Evolutionary conservation across 2,888 invertebrate species (phyloP).

Genomic region (Drosophila seclusa): DNA sequence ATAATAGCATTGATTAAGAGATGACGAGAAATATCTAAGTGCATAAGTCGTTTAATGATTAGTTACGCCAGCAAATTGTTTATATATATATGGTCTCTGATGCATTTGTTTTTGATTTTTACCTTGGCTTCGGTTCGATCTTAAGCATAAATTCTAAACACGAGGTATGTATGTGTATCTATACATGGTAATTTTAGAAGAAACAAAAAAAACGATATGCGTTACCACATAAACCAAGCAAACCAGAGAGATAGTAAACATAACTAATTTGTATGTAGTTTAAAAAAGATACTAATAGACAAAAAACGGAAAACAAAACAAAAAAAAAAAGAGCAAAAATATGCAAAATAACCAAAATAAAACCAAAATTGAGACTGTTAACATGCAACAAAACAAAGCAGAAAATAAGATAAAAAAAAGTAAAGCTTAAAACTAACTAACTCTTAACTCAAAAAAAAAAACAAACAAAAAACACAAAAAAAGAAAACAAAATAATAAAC

Average conservation of each 20-base stretch:
- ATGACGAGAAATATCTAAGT: slow-evolving; percentile 25
- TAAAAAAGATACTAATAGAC: slow-evolving; percentile 53
- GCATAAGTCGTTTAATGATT: slow-evolving; percentile 57
- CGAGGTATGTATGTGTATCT: slow-evolving; percentile 53
- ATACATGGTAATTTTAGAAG: slow-evolving; percentile 60
- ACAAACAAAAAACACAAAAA: slow-evolving; percentile 19
- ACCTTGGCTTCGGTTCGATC: slow-evolving; percentile 44
- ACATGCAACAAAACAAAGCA: slow-evolving; percentile 61
- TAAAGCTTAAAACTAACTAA: slow-evolving; percentile 55
- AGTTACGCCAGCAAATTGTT: slow-evolving; percentile 56
- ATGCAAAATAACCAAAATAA: slow-evolving; percentile 73
- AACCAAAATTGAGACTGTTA: slow-evolving; percentile 76
- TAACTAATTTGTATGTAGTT: slow-evolving; percentile 73
- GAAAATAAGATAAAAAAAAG: slow-evolving; percentile 43
- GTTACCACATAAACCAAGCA: slow-evolving; percentile 42
- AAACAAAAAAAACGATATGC: slow-evolving; percentile 4
- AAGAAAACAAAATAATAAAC: slow-evolving; percentile 11
- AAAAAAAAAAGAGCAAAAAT: slow-evolving; percentile 69
- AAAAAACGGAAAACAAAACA: slow-evolving; percentile 48
- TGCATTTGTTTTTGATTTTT: slow-evolving; percentile 37
- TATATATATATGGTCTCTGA: slow-evolving; percentile 21
- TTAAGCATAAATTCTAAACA: slow-evolving; percentile 40
- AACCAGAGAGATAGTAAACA: slow-evolving; percentile 57
- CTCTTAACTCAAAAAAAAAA: slow-evolving; percentile 48
- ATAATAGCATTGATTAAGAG: slow-evolving; percentile 46